Evolutionary conservation across 1,140 invertebrate genomes (phyloP), one percentile per base, ranked within the genome.

Genomic region (Anastrepha obliqua): DNA sequence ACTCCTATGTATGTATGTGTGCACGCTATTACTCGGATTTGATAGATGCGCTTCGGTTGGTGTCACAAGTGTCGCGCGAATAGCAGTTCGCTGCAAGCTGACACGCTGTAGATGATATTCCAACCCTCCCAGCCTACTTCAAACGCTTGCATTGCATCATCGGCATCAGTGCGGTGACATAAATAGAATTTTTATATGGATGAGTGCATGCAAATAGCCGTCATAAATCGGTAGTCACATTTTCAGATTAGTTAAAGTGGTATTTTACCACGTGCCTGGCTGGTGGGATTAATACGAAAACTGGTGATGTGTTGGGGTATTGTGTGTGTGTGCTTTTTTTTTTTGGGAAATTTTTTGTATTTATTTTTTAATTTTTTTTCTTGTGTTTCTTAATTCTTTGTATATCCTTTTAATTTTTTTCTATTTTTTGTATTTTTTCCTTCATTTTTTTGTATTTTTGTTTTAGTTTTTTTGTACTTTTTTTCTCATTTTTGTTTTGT

Each of bases 211-310:
- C 74, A 81, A 55, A 51, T 58, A 81, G 51, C 47, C 55, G 74
- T 55, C 74, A 81, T 55, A 81, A 81, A 55, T 81, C 55, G 47
- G 47, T 81, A 81, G 17, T 81, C 74, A 81, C n/a, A 81, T 81
- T 81, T 81, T 29, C 74, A 81, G 9, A 81, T 81, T 81, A 51
- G 74, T 81, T 55, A 55, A 81, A 81, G n/a, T 81, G 44, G 9
- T 29, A 55, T 81, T 81, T 55, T 81, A 51, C n/a, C 47, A 81
- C 74, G 74, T 81, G 51, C 74, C 74, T 47, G 17, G 47, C n/a
- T 44, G n/a, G 2, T 20, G 74, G 6, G 47, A 20, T 29, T 81
- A 81, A 74, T 74, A 7, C 47, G 47, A 55, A 81, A 29, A 55
- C 11, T 58, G 47, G 74, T 55, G 15, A 5, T 62, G 9, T n/a